Percentiles rank a stretch among this genome's conserved stretches.
phyloP scores from a whole-genome alignment of 2,888 invertebrate genomes.

The Dastarcus helophoroides region DNA sequence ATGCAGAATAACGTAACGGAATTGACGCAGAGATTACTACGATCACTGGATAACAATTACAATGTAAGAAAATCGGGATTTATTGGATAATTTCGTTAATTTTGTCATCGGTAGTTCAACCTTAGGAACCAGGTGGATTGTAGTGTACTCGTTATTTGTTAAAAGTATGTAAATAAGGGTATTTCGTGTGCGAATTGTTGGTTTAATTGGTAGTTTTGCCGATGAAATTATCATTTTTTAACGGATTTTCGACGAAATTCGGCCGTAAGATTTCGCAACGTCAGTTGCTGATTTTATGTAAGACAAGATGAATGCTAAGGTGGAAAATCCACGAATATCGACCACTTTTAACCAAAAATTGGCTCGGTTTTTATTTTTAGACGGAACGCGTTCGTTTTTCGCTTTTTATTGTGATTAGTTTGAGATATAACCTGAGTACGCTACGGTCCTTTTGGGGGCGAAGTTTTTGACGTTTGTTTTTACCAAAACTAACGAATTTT shows the following conservation, averaged over 20 bases:
- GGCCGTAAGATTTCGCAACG: constrained; percentile 24
- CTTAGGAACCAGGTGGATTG: constrained; percentile 30
- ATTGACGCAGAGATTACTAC: constrained; percentile 91
- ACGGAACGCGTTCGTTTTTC: no score
- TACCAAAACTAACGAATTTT: no score
- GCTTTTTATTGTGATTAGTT: no score
- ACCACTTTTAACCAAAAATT: no score
- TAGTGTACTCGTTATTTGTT: constrained; percentile 24
- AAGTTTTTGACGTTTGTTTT: constrained; percentile 4
- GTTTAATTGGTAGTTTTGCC: constrained; percentile 4
- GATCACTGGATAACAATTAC: constrained; percentile 93
- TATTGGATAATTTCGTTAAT: constrained; percentile 23
- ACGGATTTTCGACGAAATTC: constrained; percentile 12
- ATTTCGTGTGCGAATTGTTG: constrained; percentile 14
- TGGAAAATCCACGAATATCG: no score
- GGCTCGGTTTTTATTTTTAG: no score
- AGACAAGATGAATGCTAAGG: constrained; percentile 22
- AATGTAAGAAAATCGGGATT: constrained; percentile 70
- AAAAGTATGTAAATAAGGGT: constrained; percentile 22
- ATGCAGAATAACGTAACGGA: constrained; percentile 77
- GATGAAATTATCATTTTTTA: constrained; percentile 15
- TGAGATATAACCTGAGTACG: no score
- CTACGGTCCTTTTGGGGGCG: no score
- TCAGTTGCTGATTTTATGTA: constrained; percentile 25
- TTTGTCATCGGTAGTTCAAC: constrained; percentile 22